Evolutionary conservation across 92 coral and sea anemone genomes (phyloP).

Genomic region (Galaxea fascicularis): DNA sequence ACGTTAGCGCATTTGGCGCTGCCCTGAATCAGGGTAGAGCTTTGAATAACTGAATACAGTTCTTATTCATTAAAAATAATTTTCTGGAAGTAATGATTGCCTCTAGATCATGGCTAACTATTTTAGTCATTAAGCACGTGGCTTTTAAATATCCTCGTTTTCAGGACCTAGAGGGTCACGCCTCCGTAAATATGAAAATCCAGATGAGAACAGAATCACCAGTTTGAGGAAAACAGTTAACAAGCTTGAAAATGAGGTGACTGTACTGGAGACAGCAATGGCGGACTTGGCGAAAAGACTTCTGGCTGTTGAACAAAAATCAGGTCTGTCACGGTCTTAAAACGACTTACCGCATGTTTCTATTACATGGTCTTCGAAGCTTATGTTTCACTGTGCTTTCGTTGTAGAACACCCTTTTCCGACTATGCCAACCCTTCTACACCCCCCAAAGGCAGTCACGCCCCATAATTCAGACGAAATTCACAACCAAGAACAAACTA

Average conservation of each 20-base stretch:
- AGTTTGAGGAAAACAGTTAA: constrained; percentile 45
- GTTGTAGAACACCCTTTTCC: constrained; percentile 1
- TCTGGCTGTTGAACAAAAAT: constrained; percentile 39
- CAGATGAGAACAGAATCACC: neutral
- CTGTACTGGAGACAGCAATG: constrained; percentile 70
- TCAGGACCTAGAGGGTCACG: constrained; percentile 42
- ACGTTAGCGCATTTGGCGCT: no score
- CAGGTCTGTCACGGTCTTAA: constrained; percentile 12
- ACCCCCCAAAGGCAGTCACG: neutral
- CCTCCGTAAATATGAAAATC: neutral
- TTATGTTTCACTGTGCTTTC: no score
- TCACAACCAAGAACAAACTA: constrained; percentile 19
- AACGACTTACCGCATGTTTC: no score
- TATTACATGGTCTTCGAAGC: no score
- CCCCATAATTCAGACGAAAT: neutral
- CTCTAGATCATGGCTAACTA: no score
- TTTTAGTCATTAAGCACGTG: no score
- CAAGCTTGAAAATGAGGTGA: constrained; percentile 68
- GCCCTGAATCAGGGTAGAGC: no score
- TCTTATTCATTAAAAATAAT: no score
- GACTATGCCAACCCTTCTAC: neutral
- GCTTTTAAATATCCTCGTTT: neutral
- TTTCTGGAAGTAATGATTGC: no score
- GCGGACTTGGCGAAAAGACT: constrained; percentile 66
- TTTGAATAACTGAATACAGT: no score